Percentiles rank a stretch among this genome's conserved stretches.
These are phyloP conservation scores for Drosophila pruinosa DNA, from an alignment of 1,140 invertebrate species.

Conservation along the genomic window DNA sequence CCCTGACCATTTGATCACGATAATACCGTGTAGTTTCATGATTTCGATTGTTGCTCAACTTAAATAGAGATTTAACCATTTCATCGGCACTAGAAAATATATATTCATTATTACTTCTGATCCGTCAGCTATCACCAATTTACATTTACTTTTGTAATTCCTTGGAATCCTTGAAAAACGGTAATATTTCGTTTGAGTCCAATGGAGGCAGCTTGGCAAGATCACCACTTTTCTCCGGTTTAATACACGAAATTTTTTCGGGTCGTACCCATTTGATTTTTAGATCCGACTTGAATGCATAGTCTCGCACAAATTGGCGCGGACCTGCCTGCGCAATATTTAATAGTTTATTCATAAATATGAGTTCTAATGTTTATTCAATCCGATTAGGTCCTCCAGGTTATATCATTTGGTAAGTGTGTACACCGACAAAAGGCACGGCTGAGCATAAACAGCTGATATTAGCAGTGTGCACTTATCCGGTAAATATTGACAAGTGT, in stretches of 20 bases:
- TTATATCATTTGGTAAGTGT: constrained; percentile 66
- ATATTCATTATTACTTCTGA: not conserved
- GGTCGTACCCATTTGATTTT: constrained; percentile 87
- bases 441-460: constrained; percentile 11
- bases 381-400: constrained; percentile 15
- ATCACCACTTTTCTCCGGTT: constrained; percentile 86
- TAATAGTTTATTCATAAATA: constrained; percentile 72
- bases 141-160: constrained; percentile 84
- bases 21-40: constrained; percentile 75
- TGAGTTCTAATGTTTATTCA: constrained; percentile 1
- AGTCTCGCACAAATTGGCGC: constrained; percentile 74
- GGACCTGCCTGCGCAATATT: constrained; percentile 56
- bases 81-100: constrained; percentile 83
- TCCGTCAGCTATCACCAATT: not conserved
- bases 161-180: constrained; percentile 83
- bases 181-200: constrained; percentile 73
- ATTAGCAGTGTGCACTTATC: not conserved
- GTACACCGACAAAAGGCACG: constrained; percentile 1
- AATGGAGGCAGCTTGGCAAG: constrained; percentile 82
- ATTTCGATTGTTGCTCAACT: constrained; percentile 84
- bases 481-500: constrained; percentile 23
- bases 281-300: constrained; percentile 84
- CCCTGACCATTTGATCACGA: constrained; percentile 82
- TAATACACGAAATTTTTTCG: constrained; percentile 84
- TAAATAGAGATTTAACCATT: constrained; percentile 85